Evolutionary conservation across 2,113 vertebrate species (phyloP).

Genomic region (Alethe castanea): DNA sequence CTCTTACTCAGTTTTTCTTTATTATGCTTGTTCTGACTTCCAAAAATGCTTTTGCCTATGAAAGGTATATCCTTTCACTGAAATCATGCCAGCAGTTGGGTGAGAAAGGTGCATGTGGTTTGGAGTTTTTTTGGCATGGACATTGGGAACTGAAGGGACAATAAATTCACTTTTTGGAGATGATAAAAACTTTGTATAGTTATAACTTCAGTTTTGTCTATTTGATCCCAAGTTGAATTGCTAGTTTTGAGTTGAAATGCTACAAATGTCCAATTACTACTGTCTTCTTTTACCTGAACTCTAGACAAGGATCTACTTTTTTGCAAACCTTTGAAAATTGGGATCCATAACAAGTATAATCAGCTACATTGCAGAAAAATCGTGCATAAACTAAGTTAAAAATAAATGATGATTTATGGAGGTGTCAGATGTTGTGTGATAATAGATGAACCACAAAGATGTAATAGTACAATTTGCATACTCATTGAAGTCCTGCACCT

Average conservation of each 20-base stretch:
- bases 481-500: background rate
- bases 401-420: constrained; percentile 60
- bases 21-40: background rate
- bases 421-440: constrained; percentile 40
- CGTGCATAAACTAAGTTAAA: constrained; percentile 23
- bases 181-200: accelerated
- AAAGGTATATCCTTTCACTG: background rate
- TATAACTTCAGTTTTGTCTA: background rate
- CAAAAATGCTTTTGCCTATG: background rate
- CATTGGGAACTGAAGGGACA: background rate
- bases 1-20: background rate
- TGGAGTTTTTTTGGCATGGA: background rate
- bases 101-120: background rate
- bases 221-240: background rate
- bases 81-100: background rate
- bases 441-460: constrained; percentile 42
- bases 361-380: constrained; percentile 22
- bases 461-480: background rate
- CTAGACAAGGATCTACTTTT: background rate
- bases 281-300: background rate
- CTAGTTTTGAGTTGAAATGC: background rate
- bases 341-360: background rate
- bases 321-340: constrained; percentile 15
- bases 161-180: background rate
- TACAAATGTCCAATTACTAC: background rate